These are phyloP conservation scores for Mesoclemmys tuberculata DNA, from an alignment of 2,113 vertebrate genomes.

Conservation along the genomic window DNA sequence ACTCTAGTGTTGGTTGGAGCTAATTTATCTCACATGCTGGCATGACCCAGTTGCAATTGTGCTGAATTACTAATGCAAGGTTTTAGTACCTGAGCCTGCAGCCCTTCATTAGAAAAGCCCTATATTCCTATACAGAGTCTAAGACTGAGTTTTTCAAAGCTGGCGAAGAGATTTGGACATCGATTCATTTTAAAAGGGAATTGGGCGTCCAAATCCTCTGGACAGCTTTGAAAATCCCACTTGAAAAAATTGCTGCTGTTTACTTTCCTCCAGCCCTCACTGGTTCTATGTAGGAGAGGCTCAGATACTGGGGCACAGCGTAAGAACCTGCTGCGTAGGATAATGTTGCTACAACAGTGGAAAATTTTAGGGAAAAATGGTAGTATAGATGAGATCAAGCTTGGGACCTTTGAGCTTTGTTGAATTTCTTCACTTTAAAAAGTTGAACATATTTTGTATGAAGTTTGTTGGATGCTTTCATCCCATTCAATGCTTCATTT, in stretches of 20 bases:
- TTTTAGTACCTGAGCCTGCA: neutral
- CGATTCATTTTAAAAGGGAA: neutral
- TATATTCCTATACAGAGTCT: neutral
- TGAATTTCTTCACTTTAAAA: neutral
- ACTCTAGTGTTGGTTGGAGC: neutral
- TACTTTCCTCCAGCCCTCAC: neutral
- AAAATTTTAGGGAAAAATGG: neutral
- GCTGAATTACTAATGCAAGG: neutral
- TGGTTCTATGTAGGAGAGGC: neutral
- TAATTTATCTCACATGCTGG: neutral
- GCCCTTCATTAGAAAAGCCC: neutral
- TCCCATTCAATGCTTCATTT: neutral
- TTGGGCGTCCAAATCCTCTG: neutral
- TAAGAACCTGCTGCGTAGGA: neutral
- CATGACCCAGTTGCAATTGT: neutral
- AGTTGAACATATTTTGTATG: neutral
- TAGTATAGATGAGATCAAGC: neutral
- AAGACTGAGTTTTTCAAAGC: slow-evolving; percentile 3
- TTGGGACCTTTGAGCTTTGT: neutral
- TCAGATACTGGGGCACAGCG: neutral
- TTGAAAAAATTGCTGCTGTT: neutral
- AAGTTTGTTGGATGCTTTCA: neutral
- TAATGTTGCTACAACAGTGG: neutral
- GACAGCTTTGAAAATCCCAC: neutral
- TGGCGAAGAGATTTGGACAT: neutral